phyloP scores from a whole-genome alignment of 2,113 vertebrate species.

The Bubo blakistoni region DNA sequence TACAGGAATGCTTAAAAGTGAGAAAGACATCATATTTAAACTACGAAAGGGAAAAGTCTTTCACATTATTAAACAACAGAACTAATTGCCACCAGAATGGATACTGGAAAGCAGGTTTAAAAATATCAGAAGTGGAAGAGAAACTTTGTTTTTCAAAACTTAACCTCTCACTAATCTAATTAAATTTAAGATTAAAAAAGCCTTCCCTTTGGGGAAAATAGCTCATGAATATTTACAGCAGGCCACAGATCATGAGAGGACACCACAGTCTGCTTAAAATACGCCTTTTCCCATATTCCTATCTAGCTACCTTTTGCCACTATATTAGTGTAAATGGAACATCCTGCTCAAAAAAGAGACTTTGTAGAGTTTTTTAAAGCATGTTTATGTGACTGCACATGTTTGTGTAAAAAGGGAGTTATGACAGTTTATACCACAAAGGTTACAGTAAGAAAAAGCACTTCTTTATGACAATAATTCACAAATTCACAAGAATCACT shows the following conservation, averaged over 20 bases:
- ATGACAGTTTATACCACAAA: constrained; percentile 83
- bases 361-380: constrained; percentile 74
- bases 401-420: constrained; percentile 82
- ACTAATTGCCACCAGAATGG: background rate
- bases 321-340: background rate
- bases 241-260: background rate
- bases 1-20: background rate
- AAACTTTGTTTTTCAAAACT: background rate
- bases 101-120: background rate
- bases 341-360: constrained; percentile 72
- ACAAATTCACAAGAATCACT: constrained; percentile 84
- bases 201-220: background rate
- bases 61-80: background rate
- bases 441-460: constrained; percentile 84
- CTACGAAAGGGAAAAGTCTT: background rate
- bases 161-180: background rate
- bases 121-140: background rate
- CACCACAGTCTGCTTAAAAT: background rate
- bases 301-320: background rate
- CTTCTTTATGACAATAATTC: constrained; percentile 80
- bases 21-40: background rate
- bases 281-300: background rate
- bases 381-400: constrained; percentile 83
- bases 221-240: background rate
- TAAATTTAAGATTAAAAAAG: background rate